Evolutionary conservation across 2,797 vertebrate species (phyloP), one percentile per base, ranked within the genome.

Genomic region (Cynodonichthys magdalenae): DNA sequence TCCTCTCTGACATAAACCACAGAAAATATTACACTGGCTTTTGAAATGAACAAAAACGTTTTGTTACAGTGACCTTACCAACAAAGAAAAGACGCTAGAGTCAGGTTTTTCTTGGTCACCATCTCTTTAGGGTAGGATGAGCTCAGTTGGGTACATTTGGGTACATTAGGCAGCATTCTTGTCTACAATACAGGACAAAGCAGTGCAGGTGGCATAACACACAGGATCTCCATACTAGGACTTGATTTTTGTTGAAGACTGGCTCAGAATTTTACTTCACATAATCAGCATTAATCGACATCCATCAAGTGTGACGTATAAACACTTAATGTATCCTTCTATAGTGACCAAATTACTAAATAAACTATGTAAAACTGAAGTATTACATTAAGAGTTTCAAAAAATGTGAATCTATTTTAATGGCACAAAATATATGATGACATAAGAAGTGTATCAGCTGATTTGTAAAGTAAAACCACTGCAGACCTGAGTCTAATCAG

Each of bases 151-250:
- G 73, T 60, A 67, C 19, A 78, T 71, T 52, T 15, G 47, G 69
- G 73, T 60, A 67, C 18, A 77, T 71, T 50, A 75, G 90, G 89
- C 84, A 84, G 88, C 87, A 91, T 90, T 90, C 86, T 75, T 79
- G 28, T 77, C 74, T 80, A 86, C 17, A 45, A 44, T 67, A 70
- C 64, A 76, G 64, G 83, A 84, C 77, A 73, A 73, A 78, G 81
- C 60, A 82, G 80, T 84, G 87, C 87, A 79, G 71, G 87, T 82
- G 59, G 77, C 83, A 90, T 77, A 54, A 77, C 66, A 82, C 66
- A 74, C 66, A 61, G 75, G 82, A 73, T 83, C 85, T 85, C 70
- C 62, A 80, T 74, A 87, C 83, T 29, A 59, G 59, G 81, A 68
- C 75, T 76, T 75, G 77, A 85, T 74, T 82, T 59, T 59, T 36